Evolutionary conservation across 2,113 vertebrate species (phyloP).

Genomic region (Laticauda colubrina): DNA sequence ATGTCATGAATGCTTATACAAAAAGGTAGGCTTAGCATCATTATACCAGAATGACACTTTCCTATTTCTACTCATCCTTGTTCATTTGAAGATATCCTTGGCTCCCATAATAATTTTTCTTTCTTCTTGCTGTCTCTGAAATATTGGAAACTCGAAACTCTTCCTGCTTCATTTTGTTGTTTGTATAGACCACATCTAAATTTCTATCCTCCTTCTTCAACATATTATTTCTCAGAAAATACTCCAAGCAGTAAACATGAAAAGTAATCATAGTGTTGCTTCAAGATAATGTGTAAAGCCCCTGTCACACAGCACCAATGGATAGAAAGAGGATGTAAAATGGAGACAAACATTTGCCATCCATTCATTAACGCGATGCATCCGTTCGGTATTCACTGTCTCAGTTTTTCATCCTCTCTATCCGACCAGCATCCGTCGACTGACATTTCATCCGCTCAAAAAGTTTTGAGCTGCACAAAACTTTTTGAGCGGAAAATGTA

Average conservation of each 20-base stretch:
- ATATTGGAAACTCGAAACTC: background rate
- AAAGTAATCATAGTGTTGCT: conserved; percentile 16
- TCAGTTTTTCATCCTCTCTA: no score
- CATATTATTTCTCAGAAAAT: conserved; percentile 28
- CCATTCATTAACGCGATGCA: no score
- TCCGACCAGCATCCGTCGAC: no score
- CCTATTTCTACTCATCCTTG: background rate
- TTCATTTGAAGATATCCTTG: background rate
- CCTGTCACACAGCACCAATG: no score
- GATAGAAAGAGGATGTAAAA: no score
- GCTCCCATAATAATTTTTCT: background rate
- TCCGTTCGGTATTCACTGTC: no score
- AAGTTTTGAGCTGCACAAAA: no score
- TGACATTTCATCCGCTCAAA: no score
- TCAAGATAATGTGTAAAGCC: conserved; percentile 9
- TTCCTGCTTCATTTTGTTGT: background rate
- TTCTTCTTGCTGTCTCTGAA: background rate
- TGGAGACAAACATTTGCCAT: no score
- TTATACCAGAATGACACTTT: background rate
- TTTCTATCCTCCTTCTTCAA: conserved; percentile 16
- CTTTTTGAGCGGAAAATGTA: no score
- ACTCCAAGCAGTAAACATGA: conserved; percentile 35
- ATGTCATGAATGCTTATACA: background rate
- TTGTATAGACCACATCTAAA: background rate
- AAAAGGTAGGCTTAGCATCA: background rate